Base-by-base conservation (phyloP, 2,888 invertebrate species). In the Carpatolechia fugitivella region DNA sequence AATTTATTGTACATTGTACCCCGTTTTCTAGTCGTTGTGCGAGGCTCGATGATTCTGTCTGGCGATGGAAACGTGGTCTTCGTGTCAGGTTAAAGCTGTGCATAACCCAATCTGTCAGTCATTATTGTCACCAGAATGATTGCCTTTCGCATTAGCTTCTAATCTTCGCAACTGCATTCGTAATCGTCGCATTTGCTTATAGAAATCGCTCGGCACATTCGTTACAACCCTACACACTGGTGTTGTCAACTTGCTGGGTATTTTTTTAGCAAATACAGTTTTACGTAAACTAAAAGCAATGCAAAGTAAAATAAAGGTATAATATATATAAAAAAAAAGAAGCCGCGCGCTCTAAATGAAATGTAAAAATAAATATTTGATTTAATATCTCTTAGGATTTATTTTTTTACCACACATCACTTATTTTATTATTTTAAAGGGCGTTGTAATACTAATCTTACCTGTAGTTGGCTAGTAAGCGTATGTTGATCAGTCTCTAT, bases 401-500 rank as follows among this genome's bases (percentile, higher is more conserved):
- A n/a, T n/a, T n/a, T n/a, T n/a, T n/a, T n/a, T n/a, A n/a, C n/a
- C n/a, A n/a, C n/a, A n/a, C n/a, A n/a, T n/a, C n/a, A n/a, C n/a
- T n/a, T n/a, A n/a, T n/a, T n/a, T n/a, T n/a, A n/a, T n/a, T n/a
- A n/a, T n/a, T n/a, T n/a, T n/a, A n/a, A n/a, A n/a, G n/a, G n/a
- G n/a, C n/a, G n/a, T n/a, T n/a, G n/a, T n/a, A n/a, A n/a, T n/a
- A n/a, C n/a, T 33, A 31, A 24, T 3, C 16, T 46, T 70, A 88
- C 89, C 82, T 89, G 89, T 49, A 89, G 79, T 63, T 89, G 86
- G 60, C 82, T 86, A 0, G 84, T 85, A 30, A 88, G 66, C 2
- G 81, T 83, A 55, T 87, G 61, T 47, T 82, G 84, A 61, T 89
- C 88, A 1, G 89, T 88, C 59, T 89, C 89, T 6, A 89, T 77